A percentile compares a stretch with the other conserved stretches of the same genome.
phyloP scores from a whole-genome alignment of 2,888 invertebrate species.

The Amphipyra berbera region DNA sequence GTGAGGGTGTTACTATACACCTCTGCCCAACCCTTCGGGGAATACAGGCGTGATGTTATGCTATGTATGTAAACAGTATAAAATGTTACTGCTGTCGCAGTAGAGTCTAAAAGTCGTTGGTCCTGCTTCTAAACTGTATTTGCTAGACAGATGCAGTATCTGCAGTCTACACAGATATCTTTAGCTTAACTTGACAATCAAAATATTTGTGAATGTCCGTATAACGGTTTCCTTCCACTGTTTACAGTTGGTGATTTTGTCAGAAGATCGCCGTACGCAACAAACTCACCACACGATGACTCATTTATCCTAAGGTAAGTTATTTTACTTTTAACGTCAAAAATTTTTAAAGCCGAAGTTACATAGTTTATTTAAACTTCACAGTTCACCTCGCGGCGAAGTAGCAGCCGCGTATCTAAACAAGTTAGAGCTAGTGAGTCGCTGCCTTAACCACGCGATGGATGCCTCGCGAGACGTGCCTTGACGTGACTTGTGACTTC shows the following conservation, averaged over 20 bases:
- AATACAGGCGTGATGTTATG: too few species aligned
- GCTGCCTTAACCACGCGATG: slow-evolving; percentile 73
- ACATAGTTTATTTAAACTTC: slow-evolving; percentile 3
- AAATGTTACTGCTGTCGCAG: too few species aligned
- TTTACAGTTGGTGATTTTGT: slow-evolving; percentile 69
- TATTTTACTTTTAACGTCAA: background rate
- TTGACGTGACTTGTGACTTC: slow-evolving; percentile 57
- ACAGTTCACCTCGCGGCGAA: slow-evolving; percentile 76
- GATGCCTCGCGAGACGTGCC: slow-evolving; percentile 71
- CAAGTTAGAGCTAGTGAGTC: slow-evolving; percentile 76
- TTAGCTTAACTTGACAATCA: too few species aligned
- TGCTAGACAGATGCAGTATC: too few species aligned
- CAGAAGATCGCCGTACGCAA: slow-evolving; percentile 69
- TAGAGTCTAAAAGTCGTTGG: too few species aligned
- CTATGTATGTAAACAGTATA: too few species aligned
- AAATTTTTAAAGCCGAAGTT: background rate
- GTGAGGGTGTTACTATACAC: too few species aligned
- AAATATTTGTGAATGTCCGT: too few species aligned
- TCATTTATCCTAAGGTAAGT: slow-evolving; percentile 77
- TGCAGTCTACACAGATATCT: too few species aligned
- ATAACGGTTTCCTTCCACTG: background rate
- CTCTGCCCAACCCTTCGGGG: too few species aligned
- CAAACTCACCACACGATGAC: slow-evolving; percentile 74
- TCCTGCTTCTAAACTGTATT: too few species aligned
- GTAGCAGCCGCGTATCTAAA: slow-evolving; percentile 71